Base-by-base conservation (phyloP, 2,113 vertebrate genomes). In the Neopipo cinnamomea region DNA sequence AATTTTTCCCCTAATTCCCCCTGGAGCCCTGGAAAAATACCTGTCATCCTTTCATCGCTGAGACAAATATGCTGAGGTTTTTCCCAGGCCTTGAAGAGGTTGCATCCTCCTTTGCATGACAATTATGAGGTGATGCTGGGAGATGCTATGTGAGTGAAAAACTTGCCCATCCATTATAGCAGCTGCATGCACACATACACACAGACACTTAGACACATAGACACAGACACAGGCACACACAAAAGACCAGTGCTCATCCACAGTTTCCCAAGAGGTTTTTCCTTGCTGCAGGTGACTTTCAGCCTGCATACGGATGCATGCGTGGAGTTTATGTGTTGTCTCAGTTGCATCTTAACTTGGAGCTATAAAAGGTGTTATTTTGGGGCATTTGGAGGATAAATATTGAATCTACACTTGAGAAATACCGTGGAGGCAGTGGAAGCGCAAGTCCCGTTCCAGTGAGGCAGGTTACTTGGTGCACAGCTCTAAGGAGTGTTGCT, bases 11-110 rank as follows among this genome's bases (percentile, higher is more conserved):
- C 4, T 77, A 17, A n/a, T 79, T 91, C 18, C 22, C 56, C 24
- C 37, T 44, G 33, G 84, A 93, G 87, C 80, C 65, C 56, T 89
- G 58, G 44, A 81, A 93, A 81, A 93, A 93, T 81, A 81, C 61
- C 70, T 94, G 68, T 78, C 84, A 85, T 70, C 65, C 42, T 49
- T 91, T 89, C 53, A 58, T 75, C 66, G 82, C 41, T 0, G 12
- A 95, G 66, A 72, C 35, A 82, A 89, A 91, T 67, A 63, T 11
- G 28, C 62, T 79, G 90, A 89, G 47, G 8, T 73, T 94, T 92
- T 79, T 47, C 67, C 41, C 44, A 39, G 47, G 30, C 53, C 44
- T 76, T 56, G 61, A 49, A 82, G 77, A 65, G 66, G 13, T 53
- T 68, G 30, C 53, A 25, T 67, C 58, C 30, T 91, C 24, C 58